Conservation (phyloP, 1,140 invertebrate genomes). For the Geopemphigus sp. region DNA sequence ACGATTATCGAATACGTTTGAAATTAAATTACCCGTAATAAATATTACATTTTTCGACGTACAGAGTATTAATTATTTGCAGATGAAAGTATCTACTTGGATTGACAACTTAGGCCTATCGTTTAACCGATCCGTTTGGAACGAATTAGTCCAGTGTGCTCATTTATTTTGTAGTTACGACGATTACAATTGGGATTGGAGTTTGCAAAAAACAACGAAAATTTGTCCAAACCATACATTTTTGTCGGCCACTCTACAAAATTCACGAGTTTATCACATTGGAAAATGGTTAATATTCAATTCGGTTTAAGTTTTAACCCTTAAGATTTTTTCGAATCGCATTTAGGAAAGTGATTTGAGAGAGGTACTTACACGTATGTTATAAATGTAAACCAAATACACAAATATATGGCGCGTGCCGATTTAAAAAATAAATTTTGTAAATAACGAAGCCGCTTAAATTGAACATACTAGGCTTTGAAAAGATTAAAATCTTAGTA, state of each 20-base stretch:
- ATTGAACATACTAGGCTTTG: too few relatives aligned
- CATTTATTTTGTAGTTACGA: conserved; percentile 92
- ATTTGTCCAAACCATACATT: conserved; percentile 78
- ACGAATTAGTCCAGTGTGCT: conserved; percentile 75
- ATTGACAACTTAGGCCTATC: conserved; percentile 99
- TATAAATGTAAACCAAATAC: too few relatives aligned
- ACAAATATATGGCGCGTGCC: too few relatives aligned
- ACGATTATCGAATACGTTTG: too few relatives aligned
- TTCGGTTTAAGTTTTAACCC: not conserved
- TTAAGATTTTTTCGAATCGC: not conserved
- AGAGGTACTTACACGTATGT: too few relatives aligned
- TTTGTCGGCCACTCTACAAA: conserved; percentile 80
- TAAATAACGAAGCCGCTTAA: too few relatives aligned
- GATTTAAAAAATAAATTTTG: too few relatives aligned
- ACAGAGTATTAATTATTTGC: too few relatives aligned
- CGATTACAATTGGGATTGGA: conserved; percentile 99
- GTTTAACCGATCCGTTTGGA: conserved; percentile 85
- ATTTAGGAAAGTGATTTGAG: too few relatives aligned
- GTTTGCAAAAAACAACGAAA: conserved; percentile 85
- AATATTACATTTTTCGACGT: too few relatives aligned
- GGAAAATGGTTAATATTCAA: conserved; percentile 83
- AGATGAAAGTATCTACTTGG: conserved; percentile 89
- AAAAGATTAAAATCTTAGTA: too few relatives aligned
- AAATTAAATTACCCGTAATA: too few relatives aligned
- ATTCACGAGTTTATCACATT: conserved; percentile 93